A percentile compares a stretch with the other conserved stretches of the same genome.
Conservation (phyloP, 2,797 vertebrate genomes). For the Pseudomugil gertrudae region DNA sequence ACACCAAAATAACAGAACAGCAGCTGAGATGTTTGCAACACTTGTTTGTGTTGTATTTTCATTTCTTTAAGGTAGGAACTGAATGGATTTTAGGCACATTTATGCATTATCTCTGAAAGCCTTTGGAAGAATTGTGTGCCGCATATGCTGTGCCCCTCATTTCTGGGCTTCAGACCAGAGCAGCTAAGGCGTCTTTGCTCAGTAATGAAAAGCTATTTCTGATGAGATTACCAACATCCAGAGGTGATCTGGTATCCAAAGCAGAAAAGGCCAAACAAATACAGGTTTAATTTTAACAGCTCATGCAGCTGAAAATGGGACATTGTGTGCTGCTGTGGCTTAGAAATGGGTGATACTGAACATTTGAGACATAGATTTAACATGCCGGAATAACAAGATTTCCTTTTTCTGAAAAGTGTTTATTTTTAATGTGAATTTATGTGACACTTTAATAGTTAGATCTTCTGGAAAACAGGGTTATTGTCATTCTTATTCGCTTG, state of each 20-base stretch:
- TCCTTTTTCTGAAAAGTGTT: not conserved
- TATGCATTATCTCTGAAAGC: conserved; percentile 16
- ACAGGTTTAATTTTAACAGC: conserved; percentile 24
- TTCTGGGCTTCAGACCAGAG: conserved; percentile 44
- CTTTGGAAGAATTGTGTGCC: conserved; percentile 8
- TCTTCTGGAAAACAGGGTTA: not conserved
- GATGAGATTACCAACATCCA: conserved; percentile 30
- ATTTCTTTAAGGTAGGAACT: conserved; percentile 15
- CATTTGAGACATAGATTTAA: not conserved
- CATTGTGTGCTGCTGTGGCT: not conserved
- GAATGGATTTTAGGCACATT: conserved; percentile 24
- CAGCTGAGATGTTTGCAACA: conserved; percentile 21
- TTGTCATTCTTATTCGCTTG: not conserved
- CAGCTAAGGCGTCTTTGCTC: conserved; percentile 30
- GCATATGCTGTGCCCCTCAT: conserved; percentile 13
- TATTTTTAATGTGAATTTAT: not conserved
- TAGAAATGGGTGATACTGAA: not conserved
- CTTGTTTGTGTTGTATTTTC: conserved; percentile 30
- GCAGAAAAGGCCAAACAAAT: conserved; percentile 28
- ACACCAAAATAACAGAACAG: not conserved
- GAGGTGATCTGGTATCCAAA: conserved; percentile 26
- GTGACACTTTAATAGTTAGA: not conserved
- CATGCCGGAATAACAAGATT: not conserved
- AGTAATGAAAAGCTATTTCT: conserved; percentile 60
- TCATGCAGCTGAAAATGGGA: conserved; percentile 14